These are phyloP conservation scores for Varanus komodoensis DNA, from an alignment of 2,113 vertebrate genomes.

Conservation along the genomic window DNA sequence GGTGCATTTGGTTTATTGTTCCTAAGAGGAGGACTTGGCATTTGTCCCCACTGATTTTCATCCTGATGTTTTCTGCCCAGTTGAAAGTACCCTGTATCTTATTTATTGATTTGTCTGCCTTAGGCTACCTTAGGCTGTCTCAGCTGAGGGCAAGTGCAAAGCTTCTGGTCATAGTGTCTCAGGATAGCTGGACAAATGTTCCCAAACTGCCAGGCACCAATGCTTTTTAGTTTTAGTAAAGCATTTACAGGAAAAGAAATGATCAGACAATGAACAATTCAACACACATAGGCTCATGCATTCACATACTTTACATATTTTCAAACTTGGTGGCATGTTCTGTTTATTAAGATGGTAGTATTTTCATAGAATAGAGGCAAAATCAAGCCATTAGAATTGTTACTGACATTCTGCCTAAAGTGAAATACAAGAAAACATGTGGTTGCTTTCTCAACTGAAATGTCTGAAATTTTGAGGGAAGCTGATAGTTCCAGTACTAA, in stretches of 20 bases:
- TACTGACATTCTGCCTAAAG: not conserved
- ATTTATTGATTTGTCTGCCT: too few relatives aligned
- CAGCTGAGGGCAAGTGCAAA: not conserved
- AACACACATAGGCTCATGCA: not conserved
- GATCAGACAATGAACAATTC: not conserved
- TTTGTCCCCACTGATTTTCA: too few relatives aligned
- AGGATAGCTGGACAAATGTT: not conserved
- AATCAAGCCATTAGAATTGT: not conserved
- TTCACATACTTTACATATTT: not conserved
- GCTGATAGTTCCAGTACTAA: not conserved
- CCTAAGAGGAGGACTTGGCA: too few relatives aligned
- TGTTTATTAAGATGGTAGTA: not conserved
- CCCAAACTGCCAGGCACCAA: not conserved
- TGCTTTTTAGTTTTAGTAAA: not conserved
- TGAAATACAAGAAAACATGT: not conserved
- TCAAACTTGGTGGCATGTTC: not conserved
- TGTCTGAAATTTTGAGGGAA: not conserved
- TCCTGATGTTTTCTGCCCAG: too few relatives aligned
- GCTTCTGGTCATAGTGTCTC: not conserved
- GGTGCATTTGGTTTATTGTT: too few relatives aligned
- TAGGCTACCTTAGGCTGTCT: too few relatives aligned
- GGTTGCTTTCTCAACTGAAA: not conserved
- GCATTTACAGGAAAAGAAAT: slow-evolving; percentile 6
- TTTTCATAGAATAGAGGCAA: not conserved
- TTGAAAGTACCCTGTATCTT: too few relatives aligned